A percentile compares a stretch with the other conserved stretches of the same genome.
These are phyloP conservation scores for Cephus sareptanus DNA, from an alignment of 2,888 invertebrate species.

Conservation along the genomic window DNA sequence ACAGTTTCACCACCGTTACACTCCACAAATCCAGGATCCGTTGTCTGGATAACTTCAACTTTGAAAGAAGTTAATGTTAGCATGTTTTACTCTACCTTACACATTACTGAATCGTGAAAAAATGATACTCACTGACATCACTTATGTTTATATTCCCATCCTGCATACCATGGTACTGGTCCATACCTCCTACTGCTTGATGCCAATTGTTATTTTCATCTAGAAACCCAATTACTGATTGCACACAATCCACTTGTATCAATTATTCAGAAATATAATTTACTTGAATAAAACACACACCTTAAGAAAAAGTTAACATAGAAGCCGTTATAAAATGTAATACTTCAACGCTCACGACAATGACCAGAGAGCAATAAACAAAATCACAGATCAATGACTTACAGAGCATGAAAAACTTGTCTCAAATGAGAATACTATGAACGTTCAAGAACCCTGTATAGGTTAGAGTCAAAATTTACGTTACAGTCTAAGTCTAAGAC, in stretches of 20 bases:
- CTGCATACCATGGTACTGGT: slow-evolving; percentile 47
- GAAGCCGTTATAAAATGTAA: not conserved
- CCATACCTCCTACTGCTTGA: slow-evolving; percentile 56
- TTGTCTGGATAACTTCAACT: slow-evolving; percentile 80
- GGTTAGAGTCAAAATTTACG: not conserved
- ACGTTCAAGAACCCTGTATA: not conserved
- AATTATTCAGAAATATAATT: not conserved
- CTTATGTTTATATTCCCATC: slow-evolving; percentile 75
- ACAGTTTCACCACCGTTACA: slow-evolving; percentile 51
- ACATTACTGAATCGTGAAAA: slow-evolving; percentile 10
- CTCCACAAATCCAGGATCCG: slow-evolving; percentile 71
- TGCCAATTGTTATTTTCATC: slow-evolving; percentile 31
- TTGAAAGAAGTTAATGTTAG: slow-evolving; percentile 39
- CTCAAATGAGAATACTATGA: not conserved
- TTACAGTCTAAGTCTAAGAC: not conserved
- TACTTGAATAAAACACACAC: not conserved
- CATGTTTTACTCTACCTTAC: slow-evolving; percentile 12
- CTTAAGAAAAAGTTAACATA: not conserved
- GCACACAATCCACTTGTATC: not conserved
- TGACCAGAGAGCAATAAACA: not conserved
- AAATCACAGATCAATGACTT: not conserved
- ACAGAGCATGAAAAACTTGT: too few species aligned
- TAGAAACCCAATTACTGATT: slow-evolving; percentile 29
- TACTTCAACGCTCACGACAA: not conserved
- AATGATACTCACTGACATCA: slow-evolving; percentile 80